Percentiles rank a stretch among this genome's conserved stretches.
phyloP scores from a whole-genome alignment of 2,888 invertebrate species.

The Drosophila birchii region DNA sequence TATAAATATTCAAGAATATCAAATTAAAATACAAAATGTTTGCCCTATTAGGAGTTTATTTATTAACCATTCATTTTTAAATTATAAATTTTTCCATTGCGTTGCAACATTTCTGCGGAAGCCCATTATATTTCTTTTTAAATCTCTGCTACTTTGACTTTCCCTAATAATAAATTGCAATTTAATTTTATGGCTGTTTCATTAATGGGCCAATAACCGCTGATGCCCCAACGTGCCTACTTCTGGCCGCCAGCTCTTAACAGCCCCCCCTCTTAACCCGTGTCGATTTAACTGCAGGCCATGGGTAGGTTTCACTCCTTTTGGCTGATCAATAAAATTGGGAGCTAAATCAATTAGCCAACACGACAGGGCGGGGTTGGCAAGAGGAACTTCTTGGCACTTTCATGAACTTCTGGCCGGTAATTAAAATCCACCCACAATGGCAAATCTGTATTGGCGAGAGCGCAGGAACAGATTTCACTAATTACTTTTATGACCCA shows the following conservation, averaged over 20 bases:
- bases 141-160: background rate
- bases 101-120: background rate
- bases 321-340: constrained; percentile 53
- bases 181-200: constrained; percentile 71
- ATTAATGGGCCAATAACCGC: constrained; percentile 67
- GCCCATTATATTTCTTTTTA: constrained; percentile 4
- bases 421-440: constrained; percentile 64
- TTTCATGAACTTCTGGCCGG: constrained; percentile 52
- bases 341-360: constrained; percentile 64
- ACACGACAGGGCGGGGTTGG: constrained; percentile 33
- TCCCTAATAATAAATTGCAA: constrained; percentile 53
- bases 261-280: constrained; percentile 21
- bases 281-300: constrained; percentile 18
- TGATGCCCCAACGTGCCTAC: constrained; percentile 12
- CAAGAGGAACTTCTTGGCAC: constrained; percentile 45
- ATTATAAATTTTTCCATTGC: background rate
- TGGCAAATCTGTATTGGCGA: constrained; percentile 35
- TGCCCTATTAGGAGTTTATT: no score
- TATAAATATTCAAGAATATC: no score
- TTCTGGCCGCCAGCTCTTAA: constrained; percentile 8
- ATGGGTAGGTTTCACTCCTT: constrained; percentile 12
- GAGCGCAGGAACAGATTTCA: constrained; percentile 55
- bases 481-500: constrained; percentile 82
- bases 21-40: no score
- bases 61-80: no score